These are phyloP conservation scores for Uropetala carovei DNA, from an alignment of 2,888 invertebrate species.

Conservation along the genomic window DNA sequence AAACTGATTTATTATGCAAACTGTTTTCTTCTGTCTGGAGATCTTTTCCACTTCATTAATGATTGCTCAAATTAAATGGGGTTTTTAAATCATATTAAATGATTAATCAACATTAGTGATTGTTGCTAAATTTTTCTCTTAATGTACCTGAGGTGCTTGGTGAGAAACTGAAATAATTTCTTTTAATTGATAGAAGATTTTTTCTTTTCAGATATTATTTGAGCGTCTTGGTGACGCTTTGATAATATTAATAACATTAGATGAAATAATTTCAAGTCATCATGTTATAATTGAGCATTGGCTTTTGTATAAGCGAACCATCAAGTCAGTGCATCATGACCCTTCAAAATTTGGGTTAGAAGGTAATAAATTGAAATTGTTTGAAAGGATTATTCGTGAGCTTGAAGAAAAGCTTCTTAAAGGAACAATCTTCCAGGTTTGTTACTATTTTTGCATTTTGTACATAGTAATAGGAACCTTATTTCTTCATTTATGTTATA, in stretches of 20 bases:
- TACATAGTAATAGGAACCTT: neutral
- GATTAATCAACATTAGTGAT: too few relatives aligned
- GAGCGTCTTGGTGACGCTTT: constrained; percentile 75
- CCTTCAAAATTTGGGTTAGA: constrained; percentile 80
- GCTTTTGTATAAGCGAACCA: constrained; percentile 85
- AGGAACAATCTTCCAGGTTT: constrained; percentile 84
- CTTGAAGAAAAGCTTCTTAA: constrained; percentile 82
- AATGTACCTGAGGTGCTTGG: too few relatives aligned
- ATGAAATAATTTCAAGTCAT: constrained; percentile 80
- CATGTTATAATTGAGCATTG: constrained; percentile 82
- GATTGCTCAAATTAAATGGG: too few relatives aligned
- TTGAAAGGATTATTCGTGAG: constrained; percentile 84
- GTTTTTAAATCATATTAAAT: too few relatives aligned
- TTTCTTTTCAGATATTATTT: constrained; percentile 69
- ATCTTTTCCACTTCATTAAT: too few relatives aligned
- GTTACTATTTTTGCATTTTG: constrained; percentile 44
- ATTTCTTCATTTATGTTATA: constrained; percentile 70
- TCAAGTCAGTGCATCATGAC: constrained; percentile 83
- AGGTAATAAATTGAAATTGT: constrained; percentile 80
- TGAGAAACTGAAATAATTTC: too few relatives aligned
- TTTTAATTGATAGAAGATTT: neutral
- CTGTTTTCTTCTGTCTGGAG: too few relatives aligned
- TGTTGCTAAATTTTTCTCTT: too few relatives aligned
- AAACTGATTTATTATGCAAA: too few relatives aligned
- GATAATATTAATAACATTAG: constrained; percentile 79